Base-by-base conservation (phyloP, 2,113 vertebrate species). In the Athene cunicularia region DNA sequence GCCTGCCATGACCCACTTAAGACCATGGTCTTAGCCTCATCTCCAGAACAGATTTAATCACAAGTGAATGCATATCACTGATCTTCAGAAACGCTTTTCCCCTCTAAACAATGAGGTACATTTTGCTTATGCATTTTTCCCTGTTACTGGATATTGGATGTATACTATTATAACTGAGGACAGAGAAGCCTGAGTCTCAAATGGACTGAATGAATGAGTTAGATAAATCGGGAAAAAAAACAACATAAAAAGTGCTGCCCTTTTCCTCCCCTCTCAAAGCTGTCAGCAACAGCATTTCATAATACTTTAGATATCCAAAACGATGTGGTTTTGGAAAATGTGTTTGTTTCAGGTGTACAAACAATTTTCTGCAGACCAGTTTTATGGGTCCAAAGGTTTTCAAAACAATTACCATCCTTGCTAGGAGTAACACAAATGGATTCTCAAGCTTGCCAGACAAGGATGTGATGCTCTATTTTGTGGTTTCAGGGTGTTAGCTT, bases 381-480 rank as follows among this genome's bases (percentile, higher is more conserved):
- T 88, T 90, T 90, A 79, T 22, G 55, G 71, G 93, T 96, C 49
- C 85, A 94, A 93, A 95, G 96, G 95, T 97, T 95, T 95, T 80
- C 88, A 94, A 88, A 97, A 93, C 92, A 92, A 97, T 97, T 95
- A 90, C 74, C 86, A 45, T 88, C 74, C 71, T 83, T 33, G 14
- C 62, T 70, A 90, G 62, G 32, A 92, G 74, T 45, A 90, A 88
- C 43, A 92, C 27, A 95, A 96, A 94, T 86, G 71, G 79, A 90
- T 96, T 90, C 88, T 90, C 67, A 80, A 66, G 88, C 85, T 76
- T 94, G 71, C 81, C 77, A 96, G 85, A 76, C 66, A 88, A 83
- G 77, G 77, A 91, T 92, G 91, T 0, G 24, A 86, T 82, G 79
- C 87, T 95, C 76, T 94, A 56, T 79, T 97, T 71, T 91, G 86